These are phyloP conservation scores for Asobara japonica DNA, from an alignment of 1,140 invertebrate genomes.

Conservation along the genomic window DNA sequence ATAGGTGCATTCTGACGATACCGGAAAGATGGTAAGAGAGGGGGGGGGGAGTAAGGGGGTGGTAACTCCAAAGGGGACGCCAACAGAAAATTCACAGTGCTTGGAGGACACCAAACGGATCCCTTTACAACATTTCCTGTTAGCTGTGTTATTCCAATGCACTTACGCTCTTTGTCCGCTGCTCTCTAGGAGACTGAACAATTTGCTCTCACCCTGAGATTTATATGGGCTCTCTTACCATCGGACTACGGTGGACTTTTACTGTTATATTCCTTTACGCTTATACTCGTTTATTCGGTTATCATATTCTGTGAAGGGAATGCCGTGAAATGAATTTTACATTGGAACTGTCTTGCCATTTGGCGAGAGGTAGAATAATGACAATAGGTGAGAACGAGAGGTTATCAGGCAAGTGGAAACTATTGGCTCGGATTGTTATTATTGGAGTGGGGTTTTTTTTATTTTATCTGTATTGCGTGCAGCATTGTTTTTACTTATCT, in stretches of 20 bases:
- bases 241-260: slow-evolving; percentile 7
- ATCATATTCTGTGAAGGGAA: background rate
- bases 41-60: slow-evolving; percentile 29
- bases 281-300: slow-evolving; percentile 5
- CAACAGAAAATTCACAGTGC: slow-evolving; percentile 10
- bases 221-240: slow-evolving; percentile 46
- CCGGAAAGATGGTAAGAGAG: slow-evolving; percentile 26
- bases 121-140: slow-evolving; percentile 56
- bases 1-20: slow-evolving; percentile 25
- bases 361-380: too few relatives aligned
- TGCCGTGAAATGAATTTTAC: background rate
- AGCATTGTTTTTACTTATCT: too few relatives aligned
- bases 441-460: too few relatives aligned
- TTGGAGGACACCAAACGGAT: slow-evolving; percentile 21
- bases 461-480: too few relatives aligned
- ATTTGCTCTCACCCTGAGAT: slow-evolving; percentile 59
- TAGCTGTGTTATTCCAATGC: slow-evolving; percentile 49
- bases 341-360: too few relatives aligned
- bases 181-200: slow-evolving; percentile 44
- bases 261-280: slow-evolving; percentile 32
- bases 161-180: slow-evolving; percentile 4
- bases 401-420: too few relatives aligned
- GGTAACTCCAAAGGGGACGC: background rate
- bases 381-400: too few relatives aligned
- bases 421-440: too few relatives aligned